Base-by-base conservation (phyloP, 2,888 invertebrate genomes). In the Tenthredo mesomela region DNA sequence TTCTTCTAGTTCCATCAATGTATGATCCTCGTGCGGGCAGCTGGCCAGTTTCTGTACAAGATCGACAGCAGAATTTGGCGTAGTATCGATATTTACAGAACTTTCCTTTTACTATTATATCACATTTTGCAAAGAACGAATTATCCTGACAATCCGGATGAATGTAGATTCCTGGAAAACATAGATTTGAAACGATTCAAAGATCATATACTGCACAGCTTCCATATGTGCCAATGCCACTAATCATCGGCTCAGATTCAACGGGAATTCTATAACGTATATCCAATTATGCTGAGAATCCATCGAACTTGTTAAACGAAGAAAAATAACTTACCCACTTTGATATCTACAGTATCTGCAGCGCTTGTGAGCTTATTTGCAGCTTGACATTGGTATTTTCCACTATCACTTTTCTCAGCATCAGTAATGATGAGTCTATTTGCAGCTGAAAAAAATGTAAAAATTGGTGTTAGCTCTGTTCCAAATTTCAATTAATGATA, bases 11-110 rank as follows among this genome's bases (percentile, higher is more conserved):
- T 54, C 88, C 89, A 37, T 93, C 91, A 43, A 94, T 89, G 88
- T 94, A 94, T 5, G 94, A 93, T 67, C 94, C 94, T 86, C 92
- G 91, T 4, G 93, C 90, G 25, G 95, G 94, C 85, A 98, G 93
- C 91, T 97, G 97, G 0, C 98, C 98, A 0, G 98, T 97, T 92
- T 97, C 95, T 86, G 98, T 97, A 93, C 99, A 99, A 1, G 98
- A 98, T 92, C 96, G 96, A 94, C 99, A 99, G 94, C 99, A 99
- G 95, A 98, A 98, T 93, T 95, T 95, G 87, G 98, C 97, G 93
- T 99, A 99, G 94, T 98, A 99, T 88, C 95, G 95, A 94, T 99
- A 98, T n/a, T 94, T 94, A 93, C 99, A 99, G 93, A 96, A 97
- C 85, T 95, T 95, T 85, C 96, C 98, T 90, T 95, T 94, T 4